phyloP scores from a whole-genome alignment of 2,888 invertebrate species.

The Apodemia hepburni region DNA sequence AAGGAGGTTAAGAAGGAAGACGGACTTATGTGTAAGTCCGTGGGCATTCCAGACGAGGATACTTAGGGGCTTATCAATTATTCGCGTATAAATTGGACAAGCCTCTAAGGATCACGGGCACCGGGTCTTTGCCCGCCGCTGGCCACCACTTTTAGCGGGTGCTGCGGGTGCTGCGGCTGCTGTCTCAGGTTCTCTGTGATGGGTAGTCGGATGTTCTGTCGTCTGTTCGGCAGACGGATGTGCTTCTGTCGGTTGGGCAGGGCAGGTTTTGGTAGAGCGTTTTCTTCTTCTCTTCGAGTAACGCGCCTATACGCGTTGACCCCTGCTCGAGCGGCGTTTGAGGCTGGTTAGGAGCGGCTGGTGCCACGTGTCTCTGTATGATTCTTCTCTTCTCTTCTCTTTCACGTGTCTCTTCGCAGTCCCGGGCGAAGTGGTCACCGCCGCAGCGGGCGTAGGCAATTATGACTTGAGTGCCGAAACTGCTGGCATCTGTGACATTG shows the following conservation, averaged over 20 bases:
- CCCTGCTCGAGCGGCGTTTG: background rate
- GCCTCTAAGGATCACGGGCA: background rate
- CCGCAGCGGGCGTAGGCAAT: no score
- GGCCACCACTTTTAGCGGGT: no score
- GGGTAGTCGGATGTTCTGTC: no score
- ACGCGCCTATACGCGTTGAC: background rate
- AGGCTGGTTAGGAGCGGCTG: background rate
- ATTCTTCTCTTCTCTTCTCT: no score
- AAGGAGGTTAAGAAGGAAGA: background rate
- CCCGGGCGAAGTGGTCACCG: no score
- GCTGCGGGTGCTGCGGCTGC: no score
- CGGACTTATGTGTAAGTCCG: background rate
- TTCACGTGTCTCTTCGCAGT: no score
- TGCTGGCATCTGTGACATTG: no score
- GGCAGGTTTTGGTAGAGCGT: background rate
- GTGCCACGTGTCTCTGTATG: conserved; percentile 17
- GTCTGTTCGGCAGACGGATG: no score
- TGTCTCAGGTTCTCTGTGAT: rapidly evolving
- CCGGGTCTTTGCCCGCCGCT: background rate
- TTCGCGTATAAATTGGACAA: background rate
- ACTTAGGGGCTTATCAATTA: background rate
- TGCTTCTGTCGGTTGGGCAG: no score
- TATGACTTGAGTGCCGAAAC: no score
- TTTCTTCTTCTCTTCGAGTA: no score
- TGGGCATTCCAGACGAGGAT: background rate